phyloP scores from a whole-genome alignment of 1,140 invertebrate species.

The Trypoxylus dichotomus region DNA sequence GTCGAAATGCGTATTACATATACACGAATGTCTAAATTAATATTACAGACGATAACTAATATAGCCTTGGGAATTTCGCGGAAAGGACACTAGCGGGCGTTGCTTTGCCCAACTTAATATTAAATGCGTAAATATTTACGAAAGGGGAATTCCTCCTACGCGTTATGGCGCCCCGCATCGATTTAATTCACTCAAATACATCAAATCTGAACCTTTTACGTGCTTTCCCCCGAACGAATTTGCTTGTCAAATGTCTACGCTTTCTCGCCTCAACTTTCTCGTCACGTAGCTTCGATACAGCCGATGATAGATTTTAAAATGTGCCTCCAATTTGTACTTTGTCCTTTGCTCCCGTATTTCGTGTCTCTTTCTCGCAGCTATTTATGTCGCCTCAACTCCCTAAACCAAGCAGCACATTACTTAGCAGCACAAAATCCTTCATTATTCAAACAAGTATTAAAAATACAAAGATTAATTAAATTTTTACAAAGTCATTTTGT shows the following conservation, averaged over 20 bases:
- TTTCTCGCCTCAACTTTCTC: neutral
- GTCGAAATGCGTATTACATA: neutral
- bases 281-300: neutral
- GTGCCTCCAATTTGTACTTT: constrained; percentile 8
- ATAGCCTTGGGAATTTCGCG: neutral
- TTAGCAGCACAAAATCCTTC: too few species aligned
- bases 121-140: too few species aligned
- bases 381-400: too few species aligned
- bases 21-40: neutral
- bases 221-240: neutral
- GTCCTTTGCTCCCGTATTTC: neutral
- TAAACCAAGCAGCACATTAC: too few species aligned
- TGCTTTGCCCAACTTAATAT: too few species aligned
- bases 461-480: too few species aligned
- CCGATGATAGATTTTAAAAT: constrained; percentile 11
- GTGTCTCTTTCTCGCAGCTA: neutral
- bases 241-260: constrained; percentile 6
- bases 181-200: constrained; percentile 20
- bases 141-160: too few species aligned
- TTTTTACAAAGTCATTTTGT: too few species aligned
- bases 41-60: neutral
- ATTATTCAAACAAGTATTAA: too few species aligned
- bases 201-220: constrained; percentile 14
- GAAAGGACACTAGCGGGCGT: too few species aligned
- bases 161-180: neutral